Base-by-base conservation (phyloP, 2,797 vertebrate genomes). In the Coendou prehensilis region DNA sequence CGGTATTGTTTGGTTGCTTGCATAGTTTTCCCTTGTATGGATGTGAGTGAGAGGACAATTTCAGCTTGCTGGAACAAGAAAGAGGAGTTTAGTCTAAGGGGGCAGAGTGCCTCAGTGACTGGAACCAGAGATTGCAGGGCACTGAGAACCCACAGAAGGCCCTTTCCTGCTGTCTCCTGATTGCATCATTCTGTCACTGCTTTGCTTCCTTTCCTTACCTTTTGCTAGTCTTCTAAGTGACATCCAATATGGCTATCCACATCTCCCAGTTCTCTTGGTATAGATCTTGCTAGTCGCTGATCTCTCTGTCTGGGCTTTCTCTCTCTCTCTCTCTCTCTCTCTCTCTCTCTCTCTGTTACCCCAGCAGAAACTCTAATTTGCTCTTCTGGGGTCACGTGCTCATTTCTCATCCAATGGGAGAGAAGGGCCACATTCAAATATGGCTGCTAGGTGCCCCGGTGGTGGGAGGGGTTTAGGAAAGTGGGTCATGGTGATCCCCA, bases 11-110 rank as follows among this genome's bases (percentile, higher is more conserved):
- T 89, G 80, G 83, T 71, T 79, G 54, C 41, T 57, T 79, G 47
- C 96, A 95, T 95, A 97, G 92, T 94, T 96, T 87, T 84, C 79
- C 95, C 97, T 96, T 97, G 92, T 97, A 86, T 88, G 97, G 96
- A 6, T 76, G 17, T 81, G 56, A 96, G 22, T 14, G 69, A 75
- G 37, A 41, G 91, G 64, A 78, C 6, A 76, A 63, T 37, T 87
- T 63, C 37, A 92, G 63, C 87, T 85, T 78, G 76, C 84, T 67
- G 41, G 84, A 83, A 73, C 64, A 69, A 56, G 94, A 95, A 67
- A 26, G 50, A n/a, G 41, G 52, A n/a, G 76, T 76, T 57, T 20
- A 45, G 56, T 81, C 37, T 67, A 61, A 82, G 61, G 59, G 83
- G 75, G n/a, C n/a, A 33, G 80, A 88, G 47, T 13, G 86, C 30